Percentiles rank a stretch among this genome's conserved stretches.
phyloP scores from a whole-genome alignment of 92 coral and sea anemone species.

The Pocillopora grandis region DNA sequence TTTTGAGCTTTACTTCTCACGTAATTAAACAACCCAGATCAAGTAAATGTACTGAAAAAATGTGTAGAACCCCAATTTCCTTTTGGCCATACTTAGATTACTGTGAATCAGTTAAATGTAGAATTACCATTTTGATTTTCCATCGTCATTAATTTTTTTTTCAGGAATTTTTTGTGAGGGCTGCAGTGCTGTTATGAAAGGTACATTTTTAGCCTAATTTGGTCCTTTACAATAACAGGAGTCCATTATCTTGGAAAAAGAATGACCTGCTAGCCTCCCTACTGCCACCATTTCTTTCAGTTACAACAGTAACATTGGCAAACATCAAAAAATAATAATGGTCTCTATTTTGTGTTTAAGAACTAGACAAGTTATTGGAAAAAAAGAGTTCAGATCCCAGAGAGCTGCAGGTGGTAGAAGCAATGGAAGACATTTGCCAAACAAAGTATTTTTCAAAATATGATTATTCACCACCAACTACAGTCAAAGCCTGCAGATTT shows the following conservation, averaged over 20 bases:
- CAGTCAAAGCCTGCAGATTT: slow-evolving; percentile 86
- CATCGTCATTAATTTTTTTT: background rate
- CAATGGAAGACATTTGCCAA: slow-evolving; percentile 92
- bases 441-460: slow-evolving; percentile 74
- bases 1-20: too few relatives aligned
- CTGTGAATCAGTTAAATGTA: too few relatives aligned
- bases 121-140: background rate
- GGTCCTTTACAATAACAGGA: too few relatives aligned
- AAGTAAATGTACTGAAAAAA: too few relatives aligned
- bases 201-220: slow-evolving; percentile 26
- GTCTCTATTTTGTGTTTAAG: slow-evolving; percentile 30
- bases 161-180: slow-evolving; percentile 76
- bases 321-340: too few relatives aligned
- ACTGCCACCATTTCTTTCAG: background rate
- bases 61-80: too few relatives aligned
- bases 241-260: too few relatives aligned
- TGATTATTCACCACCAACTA: slow-evolving; percentile 93
- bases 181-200: slow-evolving; percentile 87
- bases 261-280: background rate
- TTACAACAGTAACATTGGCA: background rate
- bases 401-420: slow-evolving; percentile 91
- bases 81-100: too few relatives aligned
- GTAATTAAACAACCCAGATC: too few relatives aligned
- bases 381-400: slow-evolving; percentile 91
- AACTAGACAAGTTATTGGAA: slow-evolving; percentile 72